Evolutionary conservation across 2,797 vertebrate species (phyloP).

Genomic region (Xiphophorus birchmanni): DNA sequence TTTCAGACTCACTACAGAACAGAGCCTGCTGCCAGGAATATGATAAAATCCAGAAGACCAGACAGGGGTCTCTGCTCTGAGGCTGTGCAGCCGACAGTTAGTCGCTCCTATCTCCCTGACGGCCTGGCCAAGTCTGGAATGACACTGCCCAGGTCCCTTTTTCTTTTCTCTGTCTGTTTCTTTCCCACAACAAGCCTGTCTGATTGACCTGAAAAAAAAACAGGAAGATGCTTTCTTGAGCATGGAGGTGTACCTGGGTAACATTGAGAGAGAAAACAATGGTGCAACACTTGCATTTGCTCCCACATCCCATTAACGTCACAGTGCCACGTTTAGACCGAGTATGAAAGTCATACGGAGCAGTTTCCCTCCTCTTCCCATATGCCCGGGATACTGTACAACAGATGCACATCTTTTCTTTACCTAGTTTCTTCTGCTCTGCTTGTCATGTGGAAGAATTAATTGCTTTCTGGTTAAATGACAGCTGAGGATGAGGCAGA

Average conservation of each 20-base stretch:
- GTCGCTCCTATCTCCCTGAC: constrained; percentile 72
- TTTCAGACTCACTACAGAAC: constrained; percentile 31
- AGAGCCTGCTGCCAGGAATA: constrained; percentile 67
- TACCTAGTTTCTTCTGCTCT: constrained; percentile 68
- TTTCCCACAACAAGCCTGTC: constrained; percentile 16
- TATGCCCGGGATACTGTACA: constrained; percentile 64
- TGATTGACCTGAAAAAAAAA: constrained; percentile 5
- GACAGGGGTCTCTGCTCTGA: constrained; percentile 69
- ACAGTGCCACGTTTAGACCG: constrained; percentile 53
- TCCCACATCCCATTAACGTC: constrained; percentile 38
- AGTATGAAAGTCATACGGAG: constrained; percentile 62
- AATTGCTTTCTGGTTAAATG: constrained; percentile 60
- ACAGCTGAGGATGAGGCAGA: constrained; percentile 56
- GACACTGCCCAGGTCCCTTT: constrained; percentile 74
- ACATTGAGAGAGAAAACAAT: not conserved
- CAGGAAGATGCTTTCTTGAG: not conserved
- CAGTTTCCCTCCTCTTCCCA: constrained; percentile 58
- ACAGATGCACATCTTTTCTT: constrained; percentile 69
- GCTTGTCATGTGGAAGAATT: constrained; percentile 65
- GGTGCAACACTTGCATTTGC: constrained; percentile 25
- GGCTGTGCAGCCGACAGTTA: constrained; percentile 65
- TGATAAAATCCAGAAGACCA: constrained; percentile 77
- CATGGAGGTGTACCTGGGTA: not conserved
- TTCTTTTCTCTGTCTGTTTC: constrained; percentile 52
- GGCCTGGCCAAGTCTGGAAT: constrained; percentile 56